phyloP scores from a whole-genome alignment of 2,797 vertebrate genomes.

The Malacoraja senta region DNA sequence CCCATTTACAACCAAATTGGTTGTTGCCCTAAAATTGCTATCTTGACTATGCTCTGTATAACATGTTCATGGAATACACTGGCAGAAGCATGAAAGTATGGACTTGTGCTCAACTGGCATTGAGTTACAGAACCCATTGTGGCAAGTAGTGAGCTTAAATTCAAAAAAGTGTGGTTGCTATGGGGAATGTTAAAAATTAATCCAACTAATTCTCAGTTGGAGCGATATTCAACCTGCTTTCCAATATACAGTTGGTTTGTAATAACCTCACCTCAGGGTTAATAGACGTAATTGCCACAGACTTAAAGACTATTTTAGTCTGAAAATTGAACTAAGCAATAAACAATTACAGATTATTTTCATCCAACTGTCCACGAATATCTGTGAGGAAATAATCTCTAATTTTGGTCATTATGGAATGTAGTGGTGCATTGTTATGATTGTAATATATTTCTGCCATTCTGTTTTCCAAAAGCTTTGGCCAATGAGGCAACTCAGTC shows the following conservation, averaged over 20 bases:
- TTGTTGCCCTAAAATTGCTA: background rate
- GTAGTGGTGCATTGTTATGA: background rate
- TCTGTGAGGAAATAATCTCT: background rate
- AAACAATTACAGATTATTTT: background rate
- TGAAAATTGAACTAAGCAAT: background rate
- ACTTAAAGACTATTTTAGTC: background rate
- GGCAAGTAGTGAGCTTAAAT: background rate
- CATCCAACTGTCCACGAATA: background rate
- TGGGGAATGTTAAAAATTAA: background rate
- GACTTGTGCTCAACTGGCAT: background rate
- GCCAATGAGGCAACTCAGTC: conserved; percentile 65
- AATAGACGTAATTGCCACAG: background rate
- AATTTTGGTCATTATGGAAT: background rate
- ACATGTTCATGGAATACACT: background rate
- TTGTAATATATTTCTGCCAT: background rate
- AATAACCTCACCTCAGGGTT: background rate
- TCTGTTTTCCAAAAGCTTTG: conserved; percentile 58
- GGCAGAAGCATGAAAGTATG: background rate
- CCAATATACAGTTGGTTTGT: background rate
- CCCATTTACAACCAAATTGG: background rate
- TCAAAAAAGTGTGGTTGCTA: background rate
- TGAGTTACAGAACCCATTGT: background rate
- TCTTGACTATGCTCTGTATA: background rate
- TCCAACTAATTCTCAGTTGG: background rate
- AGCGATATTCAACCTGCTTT: background rate